phyloP scores from a whole-genome alignment of 23 tunicate species.

The Aplidium turbinatum region DNA sequence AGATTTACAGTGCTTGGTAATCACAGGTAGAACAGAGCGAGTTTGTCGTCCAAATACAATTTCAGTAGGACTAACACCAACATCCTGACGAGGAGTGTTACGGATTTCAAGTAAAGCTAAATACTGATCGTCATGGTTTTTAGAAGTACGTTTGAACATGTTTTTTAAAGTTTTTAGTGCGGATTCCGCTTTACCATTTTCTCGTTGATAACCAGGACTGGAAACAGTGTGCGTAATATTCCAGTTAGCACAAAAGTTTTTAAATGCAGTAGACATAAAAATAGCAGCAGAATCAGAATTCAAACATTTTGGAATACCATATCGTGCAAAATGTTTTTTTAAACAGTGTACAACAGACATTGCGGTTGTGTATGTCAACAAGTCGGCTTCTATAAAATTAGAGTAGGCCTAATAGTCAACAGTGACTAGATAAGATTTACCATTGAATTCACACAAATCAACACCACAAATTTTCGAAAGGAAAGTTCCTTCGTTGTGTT shows the following conservation, averaged over 20 bases:
- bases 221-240: slow-evolving; percentile 2
- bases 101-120: slow-evolving; percentile 21
- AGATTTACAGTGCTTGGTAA: neutral
- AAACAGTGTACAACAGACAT: slow-evolving; percentile 7
- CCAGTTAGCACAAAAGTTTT: slow-evolving; percentile 16
- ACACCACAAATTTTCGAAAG: too few relatives aligned
- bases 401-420: slow-evolving; percentile 46
- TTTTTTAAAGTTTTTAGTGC: slow-evolving; percentile 4
- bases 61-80: slow-evolving; percentile 4
- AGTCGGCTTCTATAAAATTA: slow-evolving; percentile 37
- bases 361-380: neutral
- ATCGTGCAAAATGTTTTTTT: slow-evolving; percentile 26
- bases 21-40: slow-evolving; percentile 15
- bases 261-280: slow-evolving; percentile 16
- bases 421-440: slow-evolving; percentile 27
- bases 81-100: slow-evolving; percentile 25
- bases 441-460: slow-evolving; percentile 27
- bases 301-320: slow-evolving; percentile 36
- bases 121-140: slow-evolving; percentile 17
- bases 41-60: slow-evolving; percentile 27
- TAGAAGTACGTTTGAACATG: slow-evolving; percentile 10
- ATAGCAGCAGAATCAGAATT: slow-evolving; percentile 20
- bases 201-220: slow-evolving; percentile 20
- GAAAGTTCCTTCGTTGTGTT: too few relatives aligned
- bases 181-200: slow-evolving; percentile 38